These are phyloP conservation scores for Albula glossodonta DNA, from an alignment of 2,113 vertebrate species.

Conservation along the genomic window DNA sequence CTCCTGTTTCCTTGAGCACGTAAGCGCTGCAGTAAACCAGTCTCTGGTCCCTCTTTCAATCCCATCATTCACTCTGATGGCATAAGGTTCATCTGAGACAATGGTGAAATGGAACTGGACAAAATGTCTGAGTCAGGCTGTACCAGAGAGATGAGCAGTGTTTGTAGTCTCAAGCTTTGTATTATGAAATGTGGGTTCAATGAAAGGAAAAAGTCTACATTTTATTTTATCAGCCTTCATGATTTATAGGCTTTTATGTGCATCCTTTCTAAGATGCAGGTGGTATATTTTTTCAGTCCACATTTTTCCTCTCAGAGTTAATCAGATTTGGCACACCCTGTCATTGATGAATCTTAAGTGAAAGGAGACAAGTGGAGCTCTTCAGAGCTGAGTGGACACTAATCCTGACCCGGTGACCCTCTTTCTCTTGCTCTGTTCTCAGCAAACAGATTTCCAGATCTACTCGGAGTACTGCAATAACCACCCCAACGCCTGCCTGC, in stretches of 20 bases:
- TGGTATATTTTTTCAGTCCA: not conserved
- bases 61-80: not conserved
- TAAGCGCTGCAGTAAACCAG: constrained; percentile 61
- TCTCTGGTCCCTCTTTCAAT: not conserved
- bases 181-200: too few relatives aligned
- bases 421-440: constrained; percentile 16
- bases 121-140: too few relatives aligned
- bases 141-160: too few relatives aligned
- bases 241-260: too few relatives aligned
- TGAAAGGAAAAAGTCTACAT: too few relatives aligned
- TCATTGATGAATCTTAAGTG: not conserved
- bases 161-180: too few relatives aligned
- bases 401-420: not conserved
- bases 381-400: not conserved
- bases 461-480: constrained; percentile 99
- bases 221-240: too few relatives aligned
- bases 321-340: not conserved
- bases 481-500: constrained; percentile 89
- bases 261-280: too few relatives aligned
- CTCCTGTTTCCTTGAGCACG: constrained; percentile 92
- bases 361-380: not conserved
- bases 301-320: not conserved
- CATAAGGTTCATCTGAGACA: not conserved
- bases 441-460: constrained; percentile 97
- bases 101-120: not conserved